Base-by-base conservation (phyloP, 2,113 vertebrate species). In the Hyla sarda region DNA sequence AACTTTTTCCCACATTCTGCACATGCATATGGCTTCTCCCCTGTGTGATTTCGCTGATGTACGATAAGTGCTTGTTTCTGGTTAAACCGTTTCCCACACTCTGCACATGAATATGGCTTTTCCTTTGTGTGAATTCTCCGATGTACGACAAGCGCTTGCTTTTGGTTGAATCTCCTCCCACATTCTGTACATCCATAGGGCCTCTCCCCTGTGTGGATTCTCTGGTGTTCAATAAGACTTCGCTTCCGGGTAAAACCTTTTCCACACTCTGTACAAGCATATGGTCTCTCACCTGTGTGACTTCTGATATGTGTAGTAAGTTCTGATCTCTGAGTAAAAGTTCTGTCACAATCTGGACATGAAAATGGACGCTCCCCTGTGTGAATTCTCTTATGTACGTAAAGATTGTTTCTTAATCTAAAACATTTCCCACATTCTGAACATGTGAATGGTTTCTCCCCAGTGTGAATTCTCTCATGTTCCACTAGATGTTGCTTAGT, bases 111-210 rank as follows among this genome's bases (percentile, higher is more conserved):
- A 41, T 41, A 41, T 41, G 41, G 41, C 41, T 41, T 41, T 8
- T 41, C 65, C 7, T 19, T 37, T 69, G 65, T 69, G 65, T 69
- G 65, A 69, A 69, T 69, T 69, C 65, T 17, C 32, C 21, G 65
- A 69, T 69, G 65, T 8, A 79, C 45, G 9, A 34, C 30, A 34
- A 79, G 45, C 1, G 62, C 62, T 17, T 67, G 62, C 14, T 67
- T 67, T 14, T 67, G 62, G 62, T 67, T 67, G 28, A 88, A 88
- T 1, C 86, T 21, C 58, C 45, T 88, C 4, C 75, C 81, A 47
- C 88, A 88, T 13, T 84, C 50, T 0, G 48, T 11, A 58, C 85
- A 88, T 8, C 56, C 8, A 58, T 76, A 88, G 0, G 81, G 73
- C 34, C 41, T 41, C 41, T 41, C 41, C 41, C 41, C 41, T 41